Evolutionary conservation across 2,888 invertebrate species (phyloP), one percentile per base, ranked within the genome.

Genomic region (Anaspis maculata): DNA sequence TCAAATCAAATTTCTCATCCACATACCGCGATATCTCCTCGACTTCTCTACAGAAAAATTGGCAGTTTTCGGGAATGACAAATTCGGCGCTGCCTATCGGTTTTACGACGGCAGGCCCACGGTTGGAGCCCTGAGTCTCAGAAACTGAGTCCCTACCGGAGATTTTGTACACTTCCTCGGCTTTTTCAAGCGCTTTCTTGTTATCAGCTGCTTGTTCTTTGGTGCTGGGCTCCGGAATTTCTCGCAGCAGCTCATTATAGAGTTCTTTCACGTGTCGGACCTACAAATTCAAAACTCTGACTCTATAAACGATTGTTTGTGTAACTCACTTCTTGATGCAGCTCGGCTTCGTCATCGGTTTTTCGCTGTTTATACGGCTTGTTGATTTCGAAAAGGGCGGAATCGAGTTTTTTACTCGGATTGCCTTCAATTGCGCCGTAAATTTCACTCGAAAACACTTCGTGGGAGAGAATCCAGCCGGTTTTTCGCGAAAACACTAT

Each of bases 31-130:
- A 60, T 0, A 83, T 70, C 43, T 77, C 68, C 11, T 67, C 68
- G 45, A 84, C 71, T 49, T 78, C 72, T 57, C 79, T 78, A 46
- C 79, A 80, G 55, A 66, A 79, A 62, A 82, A 88, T 62, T 64
- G 68, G 42, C 76, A 77, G 25, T 72, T 68, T 34, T 70, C 60
- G 13, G 88, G 89, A 51, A 88, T 74, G 12, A 87, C 56, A 62
- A 73, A 83, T 32, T 59, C 53, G 10, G 70, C 61, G 13, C 62
- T 52, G 21, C 68, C 59, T 3, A 77, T 54, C 35, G 51, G 54
- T 44, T 72, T 71, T 48, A 70, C 62, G 13, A 78, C 57, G 29
- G 77, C 61, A 21, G 51, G 46, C 3, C 70, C 59, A 3, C 67
- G 68, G 29, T 64, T 62, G 52, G 83, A 84, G 4, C 71, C 72